Conservation (phyloP, 2,888 invertebrate genomes). For the Trachelus stipa region DNA sequence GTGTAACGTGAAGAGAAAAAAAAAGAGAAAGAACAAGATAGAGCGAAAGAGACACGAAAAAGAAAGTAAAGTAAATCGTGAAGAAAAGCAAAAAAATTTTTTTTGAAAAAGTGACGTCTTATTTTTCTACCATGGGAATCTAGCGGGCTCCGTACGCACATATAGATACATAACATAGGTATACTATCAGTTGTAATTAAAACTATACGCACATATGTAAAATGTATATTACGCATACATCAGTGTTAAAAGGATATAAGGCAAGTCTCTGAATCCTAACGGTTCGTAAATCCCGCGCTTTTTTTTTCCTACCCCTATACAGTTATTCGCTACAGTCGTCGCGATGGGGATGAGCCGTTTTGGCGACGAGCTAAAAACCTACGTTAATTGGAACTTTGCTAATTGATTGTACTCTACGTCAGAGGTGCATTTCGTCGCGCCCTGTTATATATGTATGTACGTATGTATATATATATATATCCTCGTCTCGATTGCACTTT, state of each 20-base stretch:
- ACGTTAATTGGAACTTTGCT: constrained; percentile 58
- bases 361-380: constrained; percentile 37
- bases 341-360: constrained; percentile 12
- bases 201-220: background rate
- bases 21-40: background rate
- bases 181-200: background rate
- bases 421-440: constrained; percentile 52
- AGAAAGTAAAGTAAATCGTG: background rate
- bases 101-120: background rate
- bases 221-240: background rate
- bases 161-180: background rate
- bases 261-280: constrained; percentile 27
- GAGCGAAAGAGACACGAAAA: background rate
- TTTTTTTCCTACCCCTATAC: background rate
- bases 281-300: constrained; percentile 12
- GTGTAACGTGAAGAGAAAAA: background rate
- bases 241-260: constrained; percentile 16
- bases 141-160: background rate
- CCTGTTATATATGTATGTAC: constrained; percentile 25
- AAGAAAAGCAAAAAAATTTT: background rate
- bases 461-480: background rate
- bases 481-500: constrained; percentile 32
- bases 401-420: constrained; percentile 63
- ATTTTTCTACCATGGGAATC: background rate
- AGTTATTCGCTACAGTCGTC: background rate